Base-by-base conservation (phyloP, 2,113 vertebrate species). In the Hydrochoerus hydrochaeris region DNA sequence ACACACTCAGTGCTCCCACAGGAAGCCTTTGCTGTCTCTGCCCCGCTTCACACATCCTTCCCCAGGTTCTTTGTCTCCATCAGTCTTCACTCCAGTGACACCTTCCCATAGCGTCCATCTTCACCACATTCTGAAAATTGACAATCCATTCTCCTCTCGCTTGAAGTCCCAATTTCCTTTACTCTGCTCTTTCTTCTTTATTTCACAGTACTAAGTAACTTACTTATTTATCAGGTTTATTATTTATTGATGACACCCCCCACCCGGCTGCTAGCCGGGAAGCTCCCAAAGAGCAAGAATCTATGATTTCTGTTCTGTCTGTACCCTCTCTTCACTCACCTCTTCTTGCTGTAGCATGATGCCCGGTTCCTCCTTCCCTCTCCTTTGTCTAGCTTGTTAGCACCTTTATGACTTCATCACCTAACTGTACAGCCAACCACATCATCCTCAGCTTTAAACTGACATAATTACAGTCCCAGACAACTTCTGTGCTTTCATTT, bases 1-100 rank as follows among this genome's bases (percentile, higher is more conserved):
- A 57, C 12, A 9, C 6, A 8, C 12, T 30, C 0, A 30, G 1
- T 0, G 35, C 22, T 52, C n/a, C 38, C 10, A 28, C 10, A 0
- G 1, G n/a, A 3, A 73, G 28, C 4, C 60, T 44, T 30, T 32
- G 26, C 44, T 49, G 84, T 32, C 52, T 14, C 26, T 46, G 1
- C 8, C 11, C 32, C 28, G 86, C 60, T 32, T 52, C 54, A 8
- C 60, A 30, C 17, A 9, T 26, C n/a, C 71, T 86, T 57, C 2
- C 14, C 12, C 16, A 24, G 58, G 11, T 46, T 73, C 58, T 65
- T 32, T 81, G 28, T 24, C 4, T 46, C 46, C n/a, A 67, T 38
- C 9, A 20, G 8, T 62, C 49, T 46, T 89, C 26, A 73, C 3
- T 41, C 19, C 62, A 57, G 60, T 30, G 3, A 10, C 4, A 46